Evolutionary conservation across 2,113 vertebrate genomes (phyloP).

Genomic region (Cathartes aura): DNA sequence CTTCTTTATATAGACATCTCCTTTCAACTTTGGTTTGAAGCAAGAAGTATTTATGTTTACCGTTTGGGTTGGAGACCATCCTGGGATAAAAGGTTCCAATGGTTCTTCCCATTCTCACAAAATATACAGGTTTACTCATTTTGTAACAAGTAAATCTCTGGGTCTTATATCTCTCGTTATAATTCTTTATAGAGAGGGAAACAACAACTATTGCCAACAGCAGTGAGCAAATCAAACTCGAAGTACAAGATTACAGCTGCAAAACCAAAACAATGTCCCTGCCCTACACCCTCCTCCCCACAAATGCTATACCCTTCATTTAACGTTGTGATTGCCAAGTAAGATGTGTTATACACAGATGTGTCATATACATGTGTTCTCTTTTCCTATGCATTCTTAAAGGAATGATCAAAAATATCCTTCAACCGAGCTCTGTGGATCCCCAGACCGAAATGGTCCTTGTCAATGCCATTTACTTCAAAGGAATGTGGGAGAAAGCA

Average conservation of each 20-base stretch:
- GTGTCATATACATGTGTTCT: neutral
- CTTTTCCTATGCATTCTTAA: neutral
- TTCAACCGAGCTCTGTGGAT: conserved; percentile 73
- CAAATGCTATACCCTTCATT: neutral
- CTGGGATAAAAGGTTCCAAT: neutral
- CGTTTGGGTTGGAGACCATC: neutral
- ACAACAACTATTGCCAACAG: neutral
- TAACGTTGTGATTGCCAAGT: neutral
- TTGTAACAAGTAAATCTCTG: neutral
- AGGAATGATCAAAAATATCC: conserved; percentile 84
- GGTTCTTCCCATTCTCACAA: neutral
- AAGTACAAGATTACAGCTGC: neutral
- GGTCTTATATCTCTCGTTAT: neutral
- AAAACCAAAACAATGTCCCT: neutral
- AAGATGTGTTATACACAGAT: neutral
- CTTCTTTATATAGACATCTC: neutral
- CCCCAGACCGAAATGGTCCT: conserved; percentile 76
- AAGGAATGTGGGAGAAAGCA: conserved; percentile 17
- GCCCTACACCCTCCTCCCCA: neutral
- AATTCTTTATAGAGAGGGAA: neutral
- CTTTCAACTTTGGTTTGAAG: neutral
- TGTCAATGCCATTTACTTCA: conserved; percentile 67
- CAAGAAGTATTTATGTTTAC: neutral
- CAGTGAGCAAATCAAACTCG: neutral
- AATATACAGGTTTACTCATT: neutral